Conservation (phyloP, 2,888 invertebrate species). For the Cosmopolites sordidus region DNA sequence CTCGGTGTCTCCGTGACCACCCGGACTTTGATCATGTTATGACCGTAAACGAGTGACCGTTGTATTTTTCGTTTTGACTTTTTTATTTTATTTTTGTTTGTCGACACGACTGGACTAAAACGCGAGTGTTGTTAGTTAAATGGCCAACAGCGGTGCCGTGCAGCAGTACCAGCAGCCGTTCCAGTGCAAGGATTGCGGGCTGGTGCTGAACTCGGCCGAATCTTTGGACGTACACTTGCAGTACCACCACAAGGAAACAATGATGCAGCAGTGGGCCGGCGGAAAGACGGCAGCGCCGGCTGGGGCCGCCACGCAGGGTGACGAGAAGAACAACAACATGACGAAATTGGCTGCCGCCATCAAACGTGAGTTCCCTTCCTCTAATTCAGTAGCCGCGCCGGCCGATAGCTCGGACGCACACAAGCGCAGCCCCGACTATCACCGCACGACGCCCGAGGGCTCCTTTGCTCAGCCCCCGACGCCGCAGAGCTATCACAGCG, state of each 20-base stretch:
- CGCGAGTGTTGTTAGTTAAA: constrained; percentile 34
- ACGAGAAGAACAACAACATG: constrained; percentile 64
- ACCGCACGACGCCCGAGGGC: constrained; percentile 54
- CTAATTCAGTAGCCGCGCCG: constrained; percentile 50
- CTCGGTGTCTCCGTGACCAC: not conserved
- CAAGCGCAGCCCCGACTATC: constrained; percentile 57
- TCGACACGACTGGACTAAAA: constrained; percentile 21
- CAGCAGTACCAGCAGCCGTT: constrained; percentile 55
- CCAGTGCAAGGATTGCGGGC: constrained; percentile 72
- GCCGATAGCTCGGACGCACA: constrained; percentile 65
- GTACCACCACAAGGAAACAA: constrained; percentile 68
- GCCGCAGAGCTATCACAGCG: constrained; percentile 63
- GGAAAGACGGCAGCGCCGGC: constrained; percentile 36
- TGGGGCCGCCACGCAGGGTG: constrained; percentile 46
- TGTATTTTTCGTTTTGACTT: constrained; percentile 46
- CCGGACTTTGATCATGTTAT: constrained; percentile 48
- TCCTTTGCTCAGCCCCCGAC: constrained; percentile 62
- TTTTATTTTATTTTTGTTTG: constrained; percentile 34
- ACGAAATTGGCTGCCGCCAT: constrained; percentile 41
- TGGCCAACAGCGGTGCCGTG: constrained; percentile 43
- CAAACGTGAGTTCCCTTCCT: constrained; percentile 56
- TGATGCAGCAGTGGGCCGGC: constrained; percentile 69
- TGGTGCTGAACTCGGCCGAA: constrained; percentile 69
- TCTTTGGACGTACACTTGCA: constrained; percentile 75
- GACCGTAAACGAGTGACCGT: constrained; percentile 47